Base-by-base conservation (phyloP, 2,888 invertebrate genomes). In the Exephanes ischioxanthus region DNA sequence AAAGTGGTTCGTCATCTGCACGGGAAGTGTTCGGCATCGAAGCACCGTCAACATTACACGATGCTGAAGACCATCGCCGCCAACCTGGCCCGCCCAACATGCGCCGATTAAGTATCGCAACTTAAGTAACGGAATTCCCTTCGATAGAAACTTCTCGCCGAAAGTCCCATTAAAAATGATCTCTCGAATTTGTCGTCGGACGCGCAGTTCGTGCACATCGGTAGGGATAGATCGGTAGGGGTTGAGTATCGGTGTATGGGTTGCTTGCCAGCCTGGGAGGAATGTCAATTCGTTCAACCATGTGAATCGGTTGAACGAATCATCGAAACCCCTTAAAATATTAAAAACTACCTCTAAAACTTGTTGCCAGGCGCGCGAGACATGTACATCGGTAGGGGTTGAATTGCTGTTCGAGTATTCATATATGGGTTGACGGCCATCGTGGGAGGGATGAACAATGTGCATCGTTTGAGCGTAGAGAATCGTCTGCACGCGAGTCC, bases 101-200 rank as follows among this genome's bases (percentile, higher is more conserved):
- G 9, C 37, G 5, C 2, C 7, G 37, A 41, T 9, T 9, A 41
- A 9, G 37, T 5, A 41, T 33, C 33, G 33, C 33, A 33, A 33
- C 33, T 5, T 26, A 26, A 26, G 26, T 26, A 22, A 22, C 1
- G 22, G 22, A 26, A 26, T 26, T 33, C 33, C 7, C 0, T 33
- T 33, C 33, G 33, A 33, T 7, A 33, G 5, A 33, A 7, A 33
- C 7, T 6, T 7, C 33, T 33, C 33, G 7, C 5, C 33, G 33
- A 33, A 33, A 33, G 5, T 37, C 41, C 9, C 41, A 19, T 9
- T 16, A 71, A 37, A 9, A 84, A 55, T 91, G 91, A 93, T 91
- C 92, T 93, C 55, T 94, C 93, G 76, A 91, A 92, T 76, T 93
- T 93, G 68, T 90, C 91, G 33, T 94, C 93, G 11, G 92, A 89